Conservation (phyloP, 2,888 invertebrate genomes). For the Trachelus tabidus region DNA sequence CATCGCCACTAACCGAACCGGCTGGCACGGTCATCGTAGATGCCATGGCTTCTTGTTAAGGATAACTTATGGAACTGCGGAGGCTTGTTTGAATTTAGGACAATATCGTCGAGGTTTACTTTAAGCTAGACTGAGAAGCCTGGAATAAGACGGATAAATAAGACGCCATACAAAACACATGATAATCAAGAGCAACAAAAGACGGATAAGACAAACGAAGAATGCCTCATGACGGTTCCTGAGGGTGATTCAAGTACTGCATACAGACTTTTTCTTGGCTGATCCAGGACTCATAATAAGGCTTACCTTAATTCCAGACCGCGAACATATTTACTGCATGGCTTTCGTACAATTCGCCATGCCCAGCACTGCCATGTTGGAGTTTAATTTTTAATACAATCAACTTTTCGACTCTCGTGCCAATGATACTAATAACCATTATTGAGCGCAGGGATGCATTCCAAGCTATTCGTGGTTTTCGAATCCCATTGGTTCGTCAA, state of each 20-base stretch:
- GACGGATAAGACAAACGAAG: no score
- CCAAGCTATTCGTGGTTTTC: constrained; percentile 24
- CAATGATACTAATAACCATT: constrained; percentile 33
- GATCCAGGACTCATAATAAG: no score
- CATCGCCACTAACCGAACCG: constrained; percentile 42
- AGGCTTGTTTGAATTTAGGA: constrained; percentile 20
- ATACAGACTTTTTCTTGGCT: constrained; percentile 1
- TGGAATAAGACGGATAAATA: constrained; percentile 4
- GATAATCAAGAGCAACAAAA: no score
- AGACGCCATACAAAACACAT: neutral
- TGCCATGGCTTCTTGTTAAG: constrained; percentile 18
- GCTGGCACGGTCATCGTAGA: constrained; percentile 58
- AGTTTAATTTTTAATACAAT: constrained; percentile 31
- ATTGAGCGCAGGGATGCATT: constrained; percentile 26
- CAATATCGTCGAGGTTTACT: constrained; percentile 3
- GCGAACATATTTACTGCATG: constrained; percentile 17
- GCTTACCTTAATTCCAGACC: constrained; percentile 18
- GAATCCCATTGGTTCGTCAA: constrained; percentile 22
- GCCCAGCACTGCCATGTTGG: constrained; percentile 24
- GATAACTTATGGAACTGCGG: no score
- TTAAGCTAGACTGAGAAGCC: neutral
- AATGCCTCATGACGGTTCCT: no score
- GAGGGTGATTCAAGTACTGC: neutral
- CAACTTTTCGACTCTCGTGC: constrained; percentile 31
- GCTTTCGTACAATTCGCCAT: constrained; percentile 14